phyloP scores from a whole-genome alignment of 2,888 invertebrate species.

The Dione vanillae region DNA sequence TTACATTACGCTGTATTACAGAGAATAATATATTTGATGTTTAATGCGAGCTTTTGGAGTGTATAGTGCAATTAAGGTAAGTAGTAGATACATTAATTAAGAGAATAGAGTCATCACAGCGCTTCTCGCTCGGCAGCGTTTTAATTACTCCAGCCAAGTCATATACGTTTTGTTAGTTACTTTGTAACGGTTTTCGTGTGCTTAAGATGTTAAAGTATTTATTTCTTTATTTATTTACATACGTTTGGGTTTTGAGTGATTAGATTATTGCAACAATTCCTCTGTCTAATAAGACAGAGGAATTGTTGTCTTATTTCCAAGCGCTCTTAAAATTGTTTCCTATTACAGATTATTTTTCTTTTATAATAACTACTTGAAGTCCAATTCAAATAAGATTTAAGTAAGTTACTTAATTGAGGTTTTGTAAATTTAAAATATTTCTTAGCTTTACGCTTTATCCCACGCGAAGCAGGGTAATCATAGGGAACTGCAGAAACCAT shows the following conservation, averaged over 20 bases:
- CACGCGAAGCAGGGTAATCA: too few relatives aligned
- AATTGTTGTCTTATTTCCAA: too few relatives aligned
- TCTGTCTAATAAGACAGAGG: too few relatives aligned
- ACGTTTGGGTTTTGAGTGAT: not conserved
- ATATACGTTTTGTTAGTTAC: conserved; percentile 32
- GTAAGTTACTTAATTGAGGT: too few relatives aligned
- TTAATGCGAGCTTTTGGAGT: conserved; percentile 41
- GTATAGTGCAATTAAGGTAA: conserved; percentile 38
- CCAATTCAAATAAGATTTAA: too few relatives aligned
- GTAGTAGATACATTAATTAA: conserved; percentile 45
- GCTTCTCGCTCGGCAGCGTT: conserved; percentile 38
- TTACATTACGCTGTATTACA: conserved; percentile 38
- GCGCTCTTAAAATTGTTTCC: too few relatives aligned
- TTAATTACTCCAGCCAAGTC: conserved; percentile 43
- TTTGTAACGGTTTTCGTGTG: conserved; percentile 33
- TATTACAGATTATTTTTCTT: too few relatives aligned
- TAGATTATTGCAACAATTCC: not conserved
- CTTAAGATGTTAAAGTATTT: conserved; percentile 5
- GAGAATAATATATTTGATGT: conserved; percentile 36
- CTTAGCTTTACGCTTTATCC: too few relatives aligned
- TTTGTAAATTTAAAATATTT: too few relatives aligned
- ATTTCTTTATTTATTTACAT: not conserved
- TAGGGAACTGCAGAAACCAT: too few relatives aligned
- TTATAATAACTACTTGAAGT: too few relatives aligned
- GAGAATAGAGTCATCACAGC: conserved; percentile 43